Base-by-base conservation (phyloP, 1,140 invertebrate species). In the Heliconius eleuchia region DNA sequence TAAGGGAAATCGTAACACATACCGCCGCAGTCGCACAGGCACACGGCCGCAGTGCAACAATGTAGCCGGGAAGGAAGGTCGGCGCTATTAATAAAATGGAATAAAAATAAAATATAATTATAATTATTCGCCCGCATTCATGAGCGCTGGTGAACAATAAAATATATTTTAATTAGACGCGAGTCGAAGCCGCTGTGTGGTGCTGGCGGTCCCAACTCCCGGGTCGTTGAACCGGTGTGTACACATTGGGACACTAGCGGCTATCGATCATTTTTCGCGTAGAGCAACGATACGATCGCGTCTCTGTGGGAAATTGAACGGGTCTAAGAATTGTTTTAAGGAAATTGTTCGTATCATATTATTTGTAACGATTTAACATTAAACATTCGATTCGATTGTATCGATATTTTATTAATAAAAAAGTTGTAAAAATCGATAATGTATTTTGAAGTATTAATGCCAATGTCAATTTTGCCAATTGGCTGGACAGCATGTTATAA, bases 161-260 rank as follows among this genome's bases (percentile, higher is more conserved):
- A 91, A 92, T 93, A 92, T 92, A 93, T 87, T 92, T 92, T 92
- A 94, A 92, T 94, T 92, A 94, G 87, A 86, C 86, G 86, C 87
- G 84, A 83, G 79, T 73, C 75, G 74, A 55, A 74, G 83, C 86
- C 83, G 86, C 83, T 84, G 23, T 13, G 1, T 66, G 85, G 34
- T 37, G 34, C 34, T 37, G 34, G 83, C 80, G 85, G 83, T 89
- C 88, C 87, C 85, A 79, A 83, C 83, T 89, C 89, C 87, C 85
- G 79, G 90, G 89, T 78, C 91, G 84, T 85, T 86, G 90, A 93
- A 90, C 91, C 87, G 83, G 76, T 77, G 77, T 85, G 80, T 83
- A 84, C 83, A 86, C 86, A 88, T 84, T 86, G 83, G 82, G 84
- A 85, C 85, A 87, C 83, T 83, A 82, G 78, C 86, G 78, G 74